Conservation (phyloP, 35 echinoderm and acorn worm genomes). For the Antedon bifida region DNA sequence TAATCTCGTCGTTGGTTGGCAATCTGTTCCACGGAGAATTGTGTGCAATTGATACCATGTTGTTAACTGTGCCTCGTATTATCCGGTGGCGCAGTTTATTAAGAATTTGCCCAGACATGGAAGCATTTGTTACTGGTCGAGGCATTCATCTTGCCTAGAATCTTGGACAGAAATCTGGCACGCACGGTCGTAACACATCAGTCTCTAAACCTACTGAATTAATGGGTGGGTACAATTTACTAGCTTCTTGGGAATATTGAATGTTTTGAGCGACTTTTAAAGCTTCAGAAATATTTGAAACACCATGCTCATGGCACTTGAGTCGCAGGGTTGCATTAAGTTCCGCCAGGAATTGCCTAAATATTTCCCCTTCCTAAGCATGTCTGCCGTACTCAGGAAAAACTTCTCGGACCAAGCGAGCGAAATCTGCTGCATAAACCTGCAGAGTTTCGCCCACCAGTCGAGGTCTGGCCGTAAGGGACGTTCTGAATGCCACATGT, state of each 20-base stretch:
- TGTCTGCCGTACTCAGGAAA: constrained; percentile 17
- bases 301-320: constrained; percentile 57
- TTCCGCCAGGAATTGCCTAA: constrained; percentile 24
- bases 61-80: too few relatives aligned
- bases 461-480: constrained; percentile 20
- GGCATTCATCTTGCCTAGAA: too few relatives aligned
- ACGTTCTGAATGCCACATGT: not conserved
- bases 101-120: too few relatives aligned
- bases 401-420: not conserved
- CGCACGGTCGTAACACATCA: not conserved
- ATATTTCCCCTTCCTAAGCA: constrained; percentile 17
- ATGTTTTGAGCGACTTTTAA: constrained; percentile 7
- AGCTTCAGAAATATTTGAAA: not conserved
- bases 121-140: too few relatives aligned
- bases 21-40: too few relatives aligned
- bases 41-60: too few relatives aligned
- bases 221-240: not conserved
- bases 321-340: not conserved
- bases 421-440: constrained; percentile 25
- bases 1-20: too few relatives aligned
- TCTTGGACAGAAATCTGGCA: too few relatives aligned
- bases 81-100: too few relatives aligned
- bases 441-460: constrained; percentile 13
- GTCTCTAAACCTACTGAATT: not conserved
- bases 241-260: constrained; percentile 5